A percentile compares a stretch with the other conserved stretches of the same genome.
These are phyloP conservation scores for Scolanthus callimorphus DNA, from an alignment of 92 coral and sea anemone genomes.

Conservation along the genomic window DNA sequence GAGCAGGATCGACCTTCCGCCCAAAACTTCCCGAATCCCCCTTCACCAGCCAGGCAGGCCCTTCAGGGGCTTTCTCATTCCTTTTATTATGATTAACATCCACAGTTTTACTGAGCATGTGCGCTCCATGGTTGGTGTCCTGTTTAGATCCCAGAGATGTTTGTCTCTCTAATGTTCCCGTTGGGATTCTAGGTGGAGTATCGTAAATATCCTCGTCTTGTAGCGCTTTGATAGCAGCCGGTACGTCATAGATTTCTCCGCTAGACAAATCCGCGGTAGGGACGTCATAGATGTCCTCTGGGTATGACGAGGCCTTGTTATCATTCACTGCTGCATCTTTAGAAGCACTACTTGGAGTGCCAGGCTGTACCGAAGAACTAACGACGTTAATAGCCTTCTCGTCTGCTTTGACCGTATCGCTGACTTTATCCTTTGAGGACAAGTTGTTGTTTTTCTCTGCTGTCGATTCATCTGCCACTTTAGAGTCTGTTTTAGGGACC, in stretches of 20 bases:
- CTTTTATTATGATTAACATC: slow-evolving; percentile 38
- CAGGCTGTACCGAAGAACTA: neutral
- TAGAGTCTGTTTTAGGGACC: slow-evolving; percentile 29
- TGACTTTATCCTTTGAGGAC: neutral
- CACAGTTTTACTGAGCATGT: neutral
- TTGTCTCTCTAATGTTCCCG: slow-evolving; percentile 17
- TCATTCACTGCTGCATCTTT: too few species aligned
- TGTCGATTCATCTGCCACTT: neutral
- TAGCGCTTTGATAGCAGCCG: slow-evolving; percentile 5
- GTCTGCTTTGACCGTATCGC: neutral
- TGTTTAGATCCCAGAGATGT: neutral
- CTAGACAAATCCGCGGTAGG: slow-evolving; percentile 20
- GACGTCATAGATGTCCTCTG: slow-evolving; percentile 60
- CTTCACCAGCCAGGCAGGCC: slow-evolving; percentile 1
- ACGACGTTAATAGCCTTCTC: neutral
- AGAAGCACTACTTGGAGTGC: too few species aligned
- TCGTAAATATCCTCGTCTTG: slow-evolving; percentile 59
- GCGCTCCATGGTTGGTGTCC: neutral
- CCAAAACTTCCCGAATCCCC: neutral
- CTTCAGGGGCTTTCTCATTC: slow-evolving; percentile 9
- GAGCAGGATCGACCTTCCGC: neutral
- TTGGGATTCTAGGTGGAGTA: slow-evolving; percentile 29
- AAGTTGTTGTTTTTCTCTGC: neutral
- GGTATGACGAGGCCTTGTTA: slow-evolving; percentile 8
- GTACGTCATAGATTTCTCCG: slow-evolving; percentile 21